A percentile compares a stretch with the other conserved stretches of the same genome.
These are phyloP conservation scores for Cyphomyrmex costatus DNA, from an alignment of 1,140 invertebrate genomes.

Conservation along the genomic window DNA sequence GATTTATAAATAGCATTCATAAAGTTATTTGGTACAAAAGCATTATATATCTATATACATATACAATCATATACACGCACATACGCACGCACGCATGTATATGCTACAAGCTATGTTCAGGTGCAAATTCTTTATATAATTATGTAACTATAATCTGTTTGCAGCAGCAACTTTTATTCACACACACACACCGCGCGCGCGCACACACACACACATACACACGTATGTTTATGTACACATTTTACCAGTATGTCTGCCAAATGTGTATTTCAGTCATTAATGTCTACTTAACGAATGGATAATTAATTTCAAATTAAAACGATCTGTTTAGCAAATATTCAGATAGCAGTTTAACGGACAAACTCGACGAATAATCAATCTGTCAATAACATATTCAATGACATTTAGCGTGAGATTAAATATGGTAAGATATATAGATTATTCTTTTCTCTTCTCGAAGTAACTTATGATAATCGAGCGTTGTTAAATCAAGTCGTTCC, in stretches of 20 bases:
- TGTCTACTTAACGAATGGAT: background rate
- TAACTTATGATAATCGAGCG: background rate
- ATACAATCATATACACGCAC: background rate
- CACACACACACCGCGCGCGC: background rate
- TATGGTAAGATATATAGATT: background rate
- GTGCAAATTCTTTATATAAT: conserved; percentile 26
- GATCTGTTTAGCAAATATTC: background rate
- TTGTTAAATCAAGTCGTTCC: background rate
- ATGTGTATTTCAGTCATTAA: background rate
- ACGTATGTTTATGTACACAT: background rate
- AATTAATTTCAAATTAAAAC: conserved; percentile 3
- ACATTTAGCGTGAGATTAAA: conserved; percentile 18
- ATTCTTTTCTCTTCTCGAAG: background rate
- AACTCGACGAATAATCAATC: background rate
- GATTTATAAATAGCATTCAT: conserved; percentile 23
- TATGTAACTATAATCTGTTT: conserved; percentile 41
- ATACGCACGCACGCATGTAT: background rate
- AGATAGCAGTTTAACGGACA: background rate
- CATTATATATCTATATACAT: too few species aligned
- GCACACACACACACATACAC: rapidly evolving
- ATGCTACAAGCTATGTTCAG: background rate
- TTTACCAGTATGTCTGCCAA: background rate
- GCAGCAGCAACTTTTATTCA: background rate
- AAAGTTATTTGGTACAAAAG: background rate
- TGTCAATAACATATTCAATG: background rate